phyloP scores from a whole-genome alignment of 2,113 vertebrate species.

The Cyanoliseus patagonus region DNA sequence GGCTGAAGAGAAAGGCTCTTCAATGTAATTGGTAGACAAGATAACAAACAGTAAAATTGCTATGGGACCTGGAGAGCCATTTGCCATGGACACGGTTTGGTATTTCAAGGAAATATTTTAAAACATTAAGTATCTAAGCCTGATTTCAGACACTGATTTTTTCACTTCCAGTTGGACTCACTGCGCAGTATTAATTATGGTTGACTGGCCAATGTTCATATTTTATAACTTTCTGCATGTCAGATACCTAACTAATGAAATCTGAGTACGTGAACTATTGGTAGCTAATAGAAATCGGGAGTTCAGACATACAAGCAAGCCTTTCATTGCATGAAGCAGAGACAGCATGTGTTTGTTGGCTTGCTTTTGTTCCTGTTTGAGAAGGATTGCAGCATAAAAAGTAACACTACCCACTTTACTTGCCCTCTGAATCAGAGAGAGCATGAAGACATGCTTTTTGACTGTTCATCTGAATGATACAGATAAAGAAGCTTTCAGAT shows the following conservation, averaged over 20 bases:
- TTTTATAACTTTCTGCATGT: not conserved
- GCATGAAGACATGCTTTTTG: not conserved
- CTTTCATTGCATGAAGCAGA: not conserved
- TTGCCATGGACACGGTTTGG: not conserved
- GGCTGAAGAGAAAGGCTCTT: not conserved
- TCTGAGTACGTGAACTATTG: not conserved
- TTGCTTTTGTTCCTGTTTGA: slow-evolving; percentile 1
- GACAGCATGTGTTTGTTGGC: not conserved
- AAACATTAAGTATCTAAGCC: not conserved
- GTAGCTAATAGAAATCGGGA: not conserved
- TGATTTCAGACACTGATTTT: not conserved
- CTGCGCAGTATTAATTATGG: not conserved
- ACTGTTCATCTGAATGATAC: not conserved
- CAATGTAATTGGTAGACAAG: not conserved
- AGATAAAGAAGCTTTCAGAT: slow-evolving; percentile 37
- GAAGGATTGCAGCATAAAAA: not conserved
- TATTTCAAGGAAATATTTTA: not conserved
- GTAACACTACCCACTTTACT: not conserved
- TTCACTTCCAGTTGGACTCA: not conserved
- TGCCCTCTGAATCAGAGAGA: not conserved
- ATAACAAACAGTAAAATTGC: not conserved
- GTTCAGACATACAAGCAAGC: not conserved
- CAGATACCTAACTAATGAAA: not conserved
- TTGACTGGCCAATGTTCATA: not conserved
- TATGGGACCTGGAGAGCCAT: not conserved